Conservation (phyloP, 1,140 invertebrate species). For the Trachelipus rathkii region DNA sequence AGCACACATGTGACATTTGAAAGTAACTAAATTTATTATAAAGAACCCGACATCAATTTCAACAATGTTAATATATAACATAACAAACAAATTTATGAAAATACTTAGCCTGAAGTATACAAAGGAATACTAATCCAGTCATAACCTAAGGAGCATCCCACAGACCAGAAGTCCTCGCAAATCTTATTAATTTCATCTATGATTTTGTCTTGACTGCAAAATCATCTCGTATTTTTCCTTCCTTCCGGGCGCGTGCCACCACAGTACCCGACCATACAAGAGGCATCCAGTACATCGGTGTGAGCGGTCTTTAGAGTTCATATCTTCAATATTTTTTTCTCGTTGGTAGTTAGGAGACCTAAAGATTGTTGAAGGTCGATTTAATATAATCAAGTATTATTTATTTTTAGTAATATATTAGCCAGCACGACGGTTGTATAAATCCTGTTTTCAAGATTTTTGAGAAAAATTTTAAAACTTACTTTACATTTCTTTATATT, state of each 20-base stretch:
- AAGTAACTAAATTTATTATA: no score
- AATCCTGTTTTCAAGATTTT: no score
- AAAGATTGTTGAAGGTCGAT: not conserved
- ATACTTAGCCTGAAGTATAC: constrained; percentile 57
- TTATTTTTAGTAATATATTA: no score
- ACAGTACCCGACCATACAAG: constrained; percentile 62
- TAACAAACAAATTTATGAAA: not conserved
- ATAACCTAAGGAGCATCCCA: constrained; percentile 56
- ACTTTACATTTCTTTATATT: no score
- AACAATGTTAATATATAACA: no score
- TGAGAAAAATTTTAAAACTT: no score
- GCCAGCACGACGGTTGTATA: no score
- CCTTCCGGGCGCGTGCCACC: constrained; percentile 56
- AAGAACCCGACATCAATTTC: no score
- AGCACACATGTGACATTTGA: no score
- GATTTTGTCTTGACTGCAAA: constrained; percentile 56
- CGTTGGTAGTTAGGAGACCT: constrained; percentile 78
- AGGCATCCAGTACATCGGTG: constrained; percentile 89
- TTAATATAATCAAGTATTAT: no score
- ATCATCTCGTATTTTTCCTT: constrained; percentile 59
- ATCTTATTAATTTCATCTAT: constrained; percentile 52
- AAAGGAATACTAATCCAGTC: constrained; percentile 61
- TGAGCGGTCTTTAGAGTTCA: constrained; percentile 78
- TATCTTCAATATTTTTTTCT: constrained; percentile 67
- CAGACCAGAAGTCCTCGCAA: constrained; percentile 54